phyloP scores from a whole-genome alignment of 1,140 invertebrate species.

The Drosophila bocqueti region DNA sequence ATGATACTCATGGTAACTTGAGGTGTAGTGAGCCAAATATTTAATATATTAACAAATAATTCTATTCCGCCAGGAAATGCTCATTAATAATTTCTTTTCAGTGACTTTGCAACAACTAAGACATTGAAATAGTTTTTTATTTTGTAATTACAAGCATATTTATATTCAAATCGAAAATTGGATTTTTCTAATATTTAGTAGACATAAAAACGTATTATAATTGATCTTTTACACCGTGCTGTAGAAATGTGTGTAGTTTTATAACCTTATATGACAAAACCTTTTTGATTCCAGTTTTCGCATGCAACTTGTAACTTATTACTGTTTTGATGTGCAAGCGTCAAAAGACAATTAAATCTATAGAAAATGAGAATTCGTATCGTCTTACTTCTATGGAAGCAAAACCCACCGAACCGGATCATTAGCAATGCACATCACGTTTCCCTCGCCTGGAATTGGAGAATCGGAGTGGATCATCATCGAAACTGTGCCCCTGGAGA shows the following conservation, averaged over 20 bases:
- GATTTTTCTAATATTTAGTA: not conserved
- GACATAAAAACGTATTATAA: not conserved
- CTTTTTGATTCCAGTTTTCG: constrained; percentile 46
- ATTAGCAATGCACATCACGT: constrained; percentile 69
- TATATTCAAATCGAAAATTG: no score
- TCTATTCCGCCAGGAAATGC: no score
- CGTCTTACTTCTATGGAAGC: constrained; percentile 63
- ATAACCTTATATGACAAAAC: not conserved
- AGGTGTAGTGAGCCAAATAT: no score
- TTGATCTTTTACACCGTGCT: not conserved
- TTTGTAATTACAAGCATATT: no score
- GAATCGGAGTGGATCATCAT: constrained; percentile 23
- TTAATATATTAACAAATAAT: no score
- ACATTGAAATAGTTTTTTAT: no score
- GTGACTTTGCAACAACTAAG: no score
- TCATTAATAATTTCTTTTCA: no score
- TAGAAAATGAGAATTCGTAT: constrained; percentile 44
- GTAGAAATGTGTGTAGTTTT: not conserved
- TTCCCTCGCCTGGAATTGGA: constrained; percentile 8
- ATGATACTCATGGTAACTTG: not conserved
- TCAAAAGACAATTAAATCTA: constrained; percentile 55
- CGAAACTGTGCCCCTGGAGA: constrained; percentile 14
- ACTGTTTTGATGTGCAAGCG: constrained; percentile 57
- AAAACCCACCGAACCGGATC: constrained; percentile 69
- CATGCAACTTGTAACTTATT: constrained; percentile 35